Evolutionary conservation across 2,888 invertebrate species (phyloP), one percentile per base, ranked within the genome.

Genomic region (Pristionchus japonicus): DNA sequence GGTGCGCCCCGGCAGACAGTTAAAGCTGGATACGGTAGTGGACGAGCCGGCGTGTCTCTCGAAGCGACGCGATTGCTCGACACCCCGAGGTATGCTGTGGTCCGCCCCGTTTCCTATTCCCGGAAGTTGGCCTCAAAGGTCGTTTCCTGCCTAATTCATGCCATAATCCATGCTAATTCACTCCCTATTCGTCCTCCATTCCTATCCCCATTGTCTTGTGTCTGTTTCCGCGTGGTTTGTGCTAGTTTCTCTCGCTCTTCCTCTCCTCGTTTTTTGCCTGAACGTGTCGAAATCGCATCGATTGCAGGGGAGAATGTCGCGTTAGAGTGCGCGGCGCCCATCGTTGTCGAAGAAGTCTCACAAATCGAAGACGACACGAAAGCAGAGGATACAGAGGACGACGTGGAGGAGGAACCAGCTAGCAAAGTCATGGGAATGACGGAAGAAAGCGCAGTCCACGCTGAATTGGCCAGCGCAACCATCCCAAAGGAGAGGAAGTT

Each of bases 401-500:
- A 77, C 23, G n/a, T 43, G 7, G 77, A 77, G 47, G 77, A 77
- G 77, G 77, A 43, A 77, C n/a, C 43, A 13, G 34, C 77, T 7
- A 23, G 23, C 7, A 83, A 52, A 83, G 82, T 52, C 82, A 86
- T 86, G 86, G 86, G 86, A 86, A 74, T 86, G 49, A 52, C 49
- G 6, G 86, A 86, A 70, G 86, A 86, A 37, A 86, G 70, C 40
- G 47, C 52, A 13, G 74, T 52, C 4, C 37, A 34, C 20, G 70
- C 86, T 27, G 86, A 86, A 74, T 17, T 70, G 20, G 74, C 86
- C 11, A 40, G 70, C 40, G 67, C 86, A 11, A 74, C 86, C 37
- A 47, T 37, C 23, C 85, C 85, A 37, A 86, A 86, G 74, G 86
- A 86, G 74, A n/a, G 86, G 17, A 47, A 86, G 49, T 86, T 86